Evolutionary conservation across 2,113 vertebrate species (phyloP).

Genomic region (Bolborhynchus lineola): DNA sequence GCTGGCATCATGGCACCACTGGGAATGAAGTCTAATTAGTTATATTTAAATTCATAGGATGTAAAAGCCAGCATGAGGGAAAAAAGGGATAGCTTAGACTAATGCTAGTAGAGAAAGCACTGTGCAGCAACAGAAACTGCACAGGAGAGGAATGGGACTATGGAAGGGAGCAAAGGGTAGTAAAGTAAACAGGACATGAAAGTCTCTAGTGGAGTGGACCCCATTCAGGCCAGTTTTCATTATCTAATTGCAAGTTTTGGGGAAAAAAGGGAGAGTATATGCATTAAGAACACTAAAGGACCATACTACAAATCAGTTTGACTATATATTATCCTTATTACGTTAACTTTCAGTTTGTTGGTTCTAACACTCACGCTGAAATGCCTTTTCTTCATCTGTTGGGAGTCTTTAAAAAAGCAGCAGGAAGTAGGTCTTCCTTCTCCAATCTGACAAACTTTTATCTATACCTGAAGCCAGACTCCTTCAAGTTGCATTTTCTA

Average conservation of each 20-base stretch:
- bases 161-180: background rate
- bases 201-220: background rate
- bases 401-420: background rate
- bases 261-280: rapidly evolving
- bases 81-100: background rate
- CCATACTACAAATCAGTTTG: background rate
- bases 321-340: background rate
- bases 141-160: background rate
- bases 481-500: background rate
- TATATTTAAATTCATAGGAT: background rate
- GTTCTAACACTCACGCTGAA: background rate
- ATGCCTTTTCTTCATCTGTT: background rate
- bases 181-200: background rate
- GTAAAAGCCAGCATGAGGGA: background rate
- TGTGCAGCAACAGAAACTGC: background rate
- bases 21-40: background rate
- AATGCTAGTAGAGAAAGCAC: background rate
- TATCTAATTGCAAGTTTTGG: background rate
- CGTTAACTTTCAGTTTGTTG: background rate
- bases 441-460: constrained; percentile 11
- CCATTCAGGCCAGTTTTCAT: background rate
- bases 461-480: background rate
- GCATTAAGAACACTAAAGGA: background rate
- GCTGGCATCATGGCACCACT: background rate
- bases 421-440: background rate